Evolutionary conservation across 2,797 vertebrate genomes (phyloP), one percentile per base, ranked within the genome.

Genomic region (Acanthurus leucopareius): DNA sequence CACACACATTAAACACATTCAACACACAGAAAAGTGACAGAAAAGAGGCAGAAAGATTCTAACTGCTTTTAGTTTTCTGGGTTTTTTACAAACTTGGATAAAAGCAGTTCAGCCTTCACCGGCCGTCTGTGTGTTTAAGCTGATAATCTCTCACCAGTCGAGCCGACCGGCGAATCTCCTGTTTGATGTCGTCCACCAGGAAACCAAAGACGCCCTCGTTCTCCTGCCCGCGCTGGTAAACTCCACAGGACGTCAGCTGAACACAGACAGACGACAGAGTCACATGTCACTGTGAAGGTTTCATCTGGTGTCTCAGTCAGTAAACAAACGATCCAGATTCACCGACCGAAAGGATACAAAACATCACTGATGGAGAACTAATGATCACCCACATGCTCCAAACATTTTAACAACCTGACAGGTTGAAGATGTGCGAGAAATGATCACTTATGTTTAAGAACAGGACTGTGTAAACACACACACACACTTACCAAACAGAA

Each of bases 241-340:
- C 95, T n/a, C 98, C 98, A 93, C 97, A 97, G 57, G 98, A 97
- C 84, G 97, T 97, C 84, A 99, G 91, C 98, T 99, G 91, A 8
- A 59, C 35, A 59, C 4, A 53, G 8, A 58, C 52, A 0, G 20
- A 42, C 5, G 22, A 19, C n/a, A n/a, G n/a, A n/a, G n/a, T n/a
- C n/a, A n/a, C n/a, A n/a, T n/a, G n/a, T n/a, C n/a, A n/a, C n/a
- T n/a, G n/a, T n/a, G n/a, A n/a, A n/a, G n/a, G n/a, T n/a, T n/a
- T n/a, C n/a, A n/a, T n/a, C n/a, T n/a, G n/a, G n/a, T n/a, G n/a
- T n/a, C n/a, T n/a, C n/a, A n/a, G n/a, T n/a, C n/a, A n/a, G n/a
- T n/a, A n/a, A n/a, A n/a, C n/a, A n/a, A n/a, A n/a, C n/a, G n/a
- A n/a, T n/a, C n/a, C n/a, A n/a, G n/a, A n/a, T n/a, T n/a, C n/a